phyloP scores from a whole-genome alignment of 2,888 invertebrate genomes.

The Drosophila crucigera region DNA sequence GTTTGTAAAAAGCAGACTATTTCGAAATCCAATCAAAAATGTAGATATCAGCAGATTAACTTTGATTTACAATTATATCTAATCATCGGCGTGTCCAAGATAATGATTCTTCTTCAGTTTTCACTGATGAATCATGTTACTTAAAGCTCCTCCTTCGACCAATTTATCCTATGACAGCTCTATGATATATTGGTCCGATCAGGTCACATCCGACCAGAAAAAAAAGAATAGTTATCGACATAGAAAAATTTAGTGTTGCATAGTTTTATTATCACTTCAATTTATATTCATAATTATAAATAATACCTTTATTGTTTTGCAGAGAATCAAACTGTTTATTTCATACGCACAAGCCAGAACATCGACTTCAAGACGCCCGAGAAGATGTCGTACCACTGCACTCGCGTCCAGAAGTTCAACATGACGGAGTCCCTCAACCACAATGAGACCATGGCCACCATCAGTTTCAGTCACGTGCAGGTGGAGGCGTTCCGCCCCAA shows the following conservation, averaged over 20 bases:
- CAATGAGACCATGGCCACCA: constrained; percentile 83
- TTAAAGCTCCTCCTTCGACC: no score
- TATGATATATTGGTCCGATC: no score
- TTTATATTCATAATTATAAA: background rate
- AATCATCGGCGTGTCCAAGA: background rate
- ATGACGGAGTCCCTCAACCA: constrained; percentile 84
- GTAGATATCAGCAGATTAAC: background rate
- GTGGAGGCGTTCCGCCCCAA: constrained; percentile 89
- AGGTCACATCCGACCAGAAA: no score
- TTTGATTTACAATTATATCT: background rate
- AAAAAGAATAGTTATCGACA: background rate
- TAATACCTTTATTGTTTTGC: constrained; percentile 22
- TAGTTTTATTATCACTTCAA: background rate
- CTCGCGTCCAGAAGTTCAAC: constrained; percentile 87
- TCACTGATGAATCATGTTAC: no score
- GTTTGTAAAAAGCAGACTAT: no score
- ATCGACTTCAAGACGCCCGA: constrained; percentile 87
- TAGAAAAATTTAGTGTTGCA: background rate
- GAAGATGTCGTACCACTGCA: constrained; percentile 91
- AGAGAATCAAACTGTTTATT: constrained; percentile 84
- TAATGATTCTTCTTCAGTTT: background rate
- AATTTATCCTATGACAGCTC: no score
- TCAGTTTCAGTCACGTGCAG: constrained; percentile 89
- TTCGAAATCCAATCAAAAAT: background rate
- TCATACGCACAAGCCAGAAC: constrained; percentile 85